Base-by-base conservation (phyloP, 2,797 vertebrate genomes). In the Mallotus villosus region DNA sequence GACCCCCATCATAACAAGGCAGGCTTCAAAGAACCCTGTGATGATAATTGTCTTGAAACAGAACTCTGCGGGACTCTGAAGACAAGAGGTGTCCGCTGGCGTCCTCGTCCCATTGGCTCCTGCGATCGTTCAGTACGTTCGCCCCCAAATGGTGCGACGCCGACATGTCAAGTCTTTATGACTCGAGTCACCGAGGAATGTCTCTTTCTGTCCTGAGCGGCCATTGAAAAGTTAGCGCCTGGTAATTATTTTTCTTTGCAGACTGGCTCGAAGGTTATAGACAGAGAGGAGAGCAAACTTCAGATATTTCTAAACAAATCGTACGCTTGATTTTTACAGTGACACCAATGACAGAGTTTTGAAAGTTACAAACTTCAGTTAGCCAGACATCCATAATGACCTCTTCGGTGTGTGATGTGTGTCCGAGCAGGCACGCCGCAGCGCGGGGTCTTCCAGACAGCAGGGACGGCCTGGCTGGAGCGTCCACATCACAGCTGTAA, bases 11-110 rank as follows among this genome's bases (percentile, higher is more conserved):
- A 22, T 72, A 53, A 71, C 74, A 71, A 79, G 63, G 73, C 61
- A 5, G 37, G 41, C 76, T 87, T 88, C 71, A 86, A 86, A 86
- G 77, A 74, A n/a, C 14, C 59, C 57, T 72, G 60, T 76, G 78
- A 83, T 79, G 76, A 82, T 84, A 79, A 84, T 29, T 12, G 70
- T 70, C 79, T 82, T 60, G 64, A 46, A 68, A 75, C 77, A 74
- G 62, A 75, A 78, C 57, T 67, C 25, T 68, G 77, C 37, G n/a
- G 65, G 72, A 68, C 32, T 63, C 22, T 71, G n/a, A 21, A 65
- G 51, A 68, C 37, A 41, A 81, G 80, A 80, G 82, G 64, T 51
- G 71, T 72, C 37, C 1, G 87, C 86, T 79, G 74, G 51, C 70
- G 2, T 14, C 29, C 65, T 17, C 65, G 74, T 78, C 78, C 46